Evolutionary conservation across 2,113 vertebrate genomes (phyloP), one percentile per base, ranked within the genome.

Genomic region (Cavia porcellus): DNA sequence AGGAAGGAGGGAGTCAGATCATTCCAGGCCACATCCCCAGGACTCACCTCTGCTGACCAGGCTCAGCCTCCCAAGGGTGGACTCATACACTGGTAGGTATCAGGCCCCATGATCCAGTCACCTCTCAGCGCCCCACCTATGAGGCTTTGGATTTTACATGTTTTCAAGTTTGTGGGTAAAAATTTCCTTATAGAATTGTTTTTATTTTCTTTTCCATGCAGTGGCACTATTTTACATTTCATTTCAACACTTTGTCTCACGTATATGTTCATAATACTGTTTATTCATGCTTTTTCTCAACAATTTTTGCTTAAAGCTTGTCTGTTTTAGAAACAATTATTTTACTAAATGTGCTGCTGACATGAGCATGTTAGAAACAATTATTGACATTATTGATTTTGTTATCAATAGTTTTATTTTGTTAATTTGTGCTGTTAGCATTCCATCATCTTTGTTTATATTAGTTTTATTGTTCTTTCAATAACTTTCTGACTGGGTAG

Each of bases 361-460:
- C n/a, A 35, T 4, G 5, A n/a, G 66, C 66, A 70, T 35, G 14
- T 82, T 93, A 86, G 72, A 81, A 64, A 13, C 12, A 70, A 90
- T 66, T 79, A 84, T 25, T 61, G 4, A 35, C 47, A 19, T 92
- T 84, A 90, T 5, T 42, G 30, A 24, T 83, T 93, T 83, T 86
- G 52, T 75, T 86, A 86, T 45, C 74, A 38, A 50, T 52, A 82
- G 86, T 47, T 94, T 85, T 81, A 86, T 66, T 92, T 86, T 70
- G 72, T 93, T 70, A 82, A 86, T 90, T 86, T 86, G 11, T 93
- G 15, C 57, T 74, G 10, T 82, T 81, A 50, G 59, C n/a, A 47
- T 66, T 89, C 62, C 11, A 45, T 96, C 24, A 32, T 96, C 55
- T 95, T 89, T 81, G n/a, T 81, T 89, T 89, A 52, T 20, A 25